Conservation (phyloP, 1,140 invertebrate genomes). For the Drosophila chauvacae region DNA sequence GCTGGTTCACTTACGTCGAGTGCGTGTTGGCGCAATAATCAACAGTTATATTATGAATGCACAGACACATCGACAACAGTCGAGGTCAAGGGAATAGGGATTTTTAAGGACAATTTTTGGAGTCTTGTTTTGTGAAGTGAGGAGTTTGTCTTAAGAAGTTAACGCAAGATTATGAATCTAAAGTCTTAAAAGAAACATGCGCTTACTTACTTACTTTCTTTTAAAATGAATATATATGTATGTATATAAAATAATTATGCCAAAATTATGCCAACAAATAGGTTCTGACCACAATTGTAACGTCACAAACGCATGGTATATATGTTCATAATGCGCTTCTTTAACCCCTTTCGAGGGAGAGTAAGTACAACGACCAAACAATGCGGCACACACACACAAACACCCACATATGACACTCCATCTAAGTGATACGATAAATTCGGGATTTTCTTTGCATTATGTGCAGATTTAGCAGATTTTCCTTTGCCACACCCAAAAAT, state of each 20-base stretch:
- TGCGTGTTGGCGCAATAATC: slow-evolving; percentile 81
- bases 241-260: neutral
- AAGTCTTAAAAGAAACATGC: too few species aligned
- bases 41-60: slow-evolving; percentile 81
- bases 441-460: slow-evolving; percentile 79
- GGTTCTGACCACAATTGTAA: neutral
- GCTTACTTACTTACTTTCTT: too few species aligned
- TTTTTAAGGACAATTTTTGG: neutral
- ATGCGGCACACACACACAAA: slow-evolving; percentile 3
- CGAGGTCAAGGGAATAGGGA: neutral
- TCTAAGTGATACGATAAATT: slow-evolving; percentile 81
- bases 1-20: slow-evolving; percentile 72
- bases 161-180: too few species aligned
- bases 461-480: slow-evolving; percentile 72
- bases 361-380: slow-evolving; percentile 5
- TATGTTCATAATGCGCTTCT: slow-evolving; percentile 65
- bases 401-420: slow-evolving; percentile 59
- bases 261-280: too few species aligned
- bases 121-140: too few species aligned
- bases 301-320: slow-evolving; percentile 16
- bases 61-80: slow-evolving; percentile 52
- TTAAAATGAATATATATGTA: too few species aligned
- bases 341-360: slow-evolving; percentile 61
- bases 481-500: slow-evolving; percentile 30
- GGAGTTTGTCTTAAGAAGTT: too few species aligned